Percentiles rank a stretch among this genome's conserved stretches.
Conservation (phyloP, 2,797 vertebrate species). For the Myiothlypis chrysogaster region DNA sequence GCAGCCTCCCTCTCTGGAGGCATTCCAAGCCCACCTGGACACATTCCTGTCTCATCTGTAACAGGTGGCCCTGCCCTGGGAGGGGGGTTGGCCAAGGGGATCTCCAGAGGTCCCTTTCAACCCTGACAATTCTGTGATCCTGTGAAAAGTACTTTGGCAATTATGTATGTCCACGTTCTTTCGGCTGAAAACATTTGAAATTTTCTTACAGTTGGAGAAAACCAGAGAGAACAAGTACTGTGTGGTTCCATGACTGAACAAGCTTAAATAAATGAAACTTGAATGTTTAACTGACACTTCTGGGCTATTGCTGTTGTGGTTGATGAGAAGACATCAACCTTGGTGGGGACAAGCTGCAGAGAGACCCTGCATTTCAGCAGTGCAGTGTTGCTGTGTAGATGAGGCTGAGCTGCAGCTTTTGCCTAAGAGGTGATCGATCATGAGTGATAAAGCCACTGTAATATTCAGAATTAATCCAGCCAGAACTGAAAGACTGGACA, state of each 20-base stretch:
- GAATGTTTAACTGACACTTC: neutral
- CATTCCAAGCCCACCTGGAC: neutral
- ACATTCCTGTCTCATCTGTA: neutral
- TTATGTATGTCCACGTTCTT: accelerated
- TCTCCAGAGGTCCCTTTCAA: neutral
- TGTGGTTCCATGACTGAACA: neutral
- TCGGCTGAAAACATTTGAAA: neutral
- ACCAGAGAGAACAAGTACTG: neutral
- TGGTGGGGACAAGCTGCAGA: neutral
- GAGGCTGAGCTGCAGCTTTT: neutral
- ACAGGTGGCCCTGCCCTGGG: neutral
- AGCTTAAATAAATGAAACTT: neutral
- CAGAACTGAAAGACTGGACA: neutral
- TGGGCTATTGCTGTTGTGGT: neutral
- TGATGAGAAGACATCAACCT: neutral
- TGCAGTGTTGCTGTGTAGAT: neutral
- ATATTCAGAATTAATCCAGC: neutral
- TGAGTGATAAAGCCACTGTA: neutral
- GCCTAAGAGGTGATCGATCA: neutral
- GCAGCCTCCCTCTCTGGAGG: neutral
- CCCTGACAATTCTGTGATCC: neutral
- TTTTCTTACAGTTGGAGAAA: neutral
- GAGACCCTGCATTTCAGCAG: accelerated
- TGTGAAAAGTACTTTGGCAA: neutral
- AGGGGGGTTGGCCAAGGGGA: neutral